phyloP scores from a whole-genome alignment of 2,113 vertebrate genomes.

The Sinocyclocheilus anshuiensis region DNA sequence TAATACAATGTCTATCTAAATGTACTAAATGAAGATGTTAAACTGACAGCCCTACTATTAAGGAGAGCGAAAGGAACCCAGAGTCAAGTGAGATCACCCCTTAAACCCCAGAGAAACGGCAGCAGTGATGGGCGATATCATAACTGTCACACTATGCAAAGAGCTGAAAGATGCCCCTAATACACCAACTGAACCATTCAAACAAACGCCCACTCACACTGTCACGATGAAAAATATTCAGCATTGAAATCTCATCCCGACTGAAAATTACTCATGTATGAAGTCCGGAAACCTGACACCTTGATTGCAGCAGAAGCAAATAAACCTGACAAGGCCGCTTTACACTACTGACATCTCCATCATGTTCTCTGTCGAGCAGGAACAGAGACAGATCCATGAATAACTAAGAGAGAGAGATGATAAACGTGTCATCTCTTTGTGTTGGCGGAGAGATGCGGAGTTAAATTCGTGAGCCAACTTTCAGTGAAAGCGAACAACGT shows the following conservation, averaged over 20 bases:
- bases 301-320: slow-evolving; percentile 13
- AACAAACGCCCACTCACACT: not conserved
- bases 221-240: not conserved
- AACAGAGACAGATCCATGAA: slow-evolving; percentile 21
- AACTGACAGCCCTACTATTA: not conserved
- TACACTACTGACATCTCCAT: slow-evolving; percentile 19
- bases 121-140: not conserved
- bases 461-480: not conserved
- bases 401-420: slow-evolving; percentile 16
- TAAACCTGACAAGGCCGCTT: slow-evolving; percentile 4
- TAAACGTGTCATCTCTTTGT: slow-evolving; percentile 14
- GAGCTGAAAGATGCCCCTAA: not conserved
- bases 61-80: not conserved
- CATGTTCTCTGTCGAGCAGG: slow-evolving; percentile 5
- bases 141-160: not conserved
- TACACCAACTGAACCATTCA: not conserved
- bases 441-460: slow-evolving; percentile 1
- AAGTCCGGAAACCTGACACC: slow-evolving; percentile 18
- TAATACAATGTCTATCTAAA: not conserved
- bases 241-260: not conserved
- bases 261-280: not conserved
- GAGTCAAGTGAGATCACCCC: not conserved
- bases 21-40: not conserved
- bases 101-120: not conserved
- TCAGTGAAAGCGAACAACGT: slow-evolving; percentile 1